Conservation (phyloP, 64 coral and sea anemone species). For the Porites australiensis region DNA sequence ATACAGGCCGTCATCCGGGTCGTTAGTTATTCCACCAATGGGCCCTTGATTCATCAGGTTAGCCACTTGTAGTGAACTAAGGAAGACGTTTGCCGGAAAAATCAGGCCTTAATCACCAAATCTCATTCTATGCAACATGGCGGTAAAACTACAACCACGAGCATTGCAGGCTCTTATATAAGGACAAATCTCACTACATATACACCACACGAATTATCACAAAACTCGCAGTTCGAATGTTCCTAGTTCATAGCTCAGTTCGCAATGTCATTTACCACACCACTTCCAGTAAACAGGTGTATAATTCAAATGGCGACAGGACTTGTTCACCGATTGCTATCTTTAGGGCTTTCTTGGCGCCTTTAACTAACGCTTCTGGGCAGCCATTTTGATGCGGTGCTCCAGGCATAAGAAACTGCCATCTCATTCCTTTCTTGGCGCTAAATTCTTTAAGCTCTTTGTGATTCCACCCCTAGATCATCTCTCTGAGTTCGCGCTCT, state of each 20-base stretch:
- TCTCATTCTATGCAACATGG: no score
- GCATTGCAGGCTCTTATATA: no score
- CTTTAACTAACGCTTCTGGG: constrained; percentile 66
- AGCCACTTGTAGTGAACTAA: no score
- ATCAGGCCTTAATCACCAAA: no score
- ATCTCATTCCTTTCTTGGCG: constrained; percentile 48
- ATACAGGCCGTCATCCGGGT: constrained; percentile 33
- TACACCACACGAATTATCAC: no score
- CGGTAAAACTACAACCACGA: no score
- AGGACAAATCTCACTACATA: no score
- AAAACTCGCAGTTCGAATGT: no score
- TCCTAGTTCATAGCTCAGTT: no score
- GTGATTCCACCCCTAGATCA: constrained; percentile 61
- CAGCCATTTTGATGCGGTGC: constrained; percentile 77
- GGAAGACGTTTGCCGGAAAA: no score
- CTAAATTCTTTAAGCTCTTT: constrained; percentile 39
- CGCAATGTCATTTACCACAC: no score
- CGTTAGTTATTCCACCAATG: constrained; percentile 1
- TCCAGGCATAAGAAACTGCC: constrained; percentile 50
- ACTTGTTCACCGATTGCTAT: not conserved
- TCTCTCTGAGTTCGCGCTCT: constrained; percentile 51
- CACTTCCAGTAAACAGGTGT: constrained; percentile 38
- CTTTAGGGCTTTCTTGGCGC: constrained; percentile 59
- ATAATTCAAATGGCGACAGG: constrained; percentile 27
- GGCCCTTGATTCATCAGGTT: constrained; percentile 52